Evolutionary conservation across 2,113 vertebrate species (phyloP), one percentile per base, ranked within the genome.

Genomic region (Xerus inauris): DNA sequence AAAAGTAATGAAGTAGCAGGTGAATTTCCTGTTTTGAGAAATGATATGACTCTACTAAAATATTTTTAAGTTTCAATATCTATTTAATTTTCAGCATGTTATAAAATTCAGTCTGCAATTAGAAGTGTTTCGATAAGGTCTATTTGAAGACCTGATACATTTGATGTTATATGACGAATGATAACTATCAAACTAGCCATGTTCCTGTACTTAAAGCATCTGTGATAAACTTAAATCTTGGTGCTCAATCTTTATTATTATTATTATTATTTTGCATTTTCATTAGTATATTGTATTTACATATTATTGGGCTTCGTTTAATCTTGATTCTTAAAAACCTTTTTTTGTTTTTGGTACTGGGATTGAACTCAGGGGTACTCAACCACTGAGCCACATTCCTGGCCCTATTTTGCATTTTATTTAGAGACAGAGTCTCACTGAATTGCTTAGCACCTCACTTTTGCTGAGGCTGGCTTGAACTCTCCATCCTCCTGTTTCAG

Each of bases 31-130:
- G 40, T 76, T 40, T 88, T 35, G 38, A 42, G 81, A 96, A 88
- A 79, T 89, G 47, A 6, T 95, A 67, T 89, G 13, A 91, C 22
- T 93, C 62, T 20, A n/a, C 14, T 82, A 83, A 79, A 89, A 62
- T 83, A 73, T 40, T 71, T 86, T 89, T 8, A 82, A 89, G 42
- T 72, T 79, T 95, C 8, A 65, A 7, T 76, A 65, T 93, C 47
- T 75, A 14, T 91, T 79, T 91, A 95, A 69, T 79, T 81, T 87
- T 93, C 81, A 93, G 62, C 87, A 9, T 95, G 19, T 87, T 94
- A 0, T 67, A 67, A 94, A 94, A 64, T 91, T 85, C 67, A 77
- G 0, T 85, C 40, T 64, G 11, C 28, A 80, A 80, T 71, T 83
- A 86, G 17, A 84, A 49, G 19, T 93, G 11, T 64, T 79, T 87